Conservation (phyloP, 2,797 vertebrate species). For the Cynodonichthys magdalenae region DNA sequence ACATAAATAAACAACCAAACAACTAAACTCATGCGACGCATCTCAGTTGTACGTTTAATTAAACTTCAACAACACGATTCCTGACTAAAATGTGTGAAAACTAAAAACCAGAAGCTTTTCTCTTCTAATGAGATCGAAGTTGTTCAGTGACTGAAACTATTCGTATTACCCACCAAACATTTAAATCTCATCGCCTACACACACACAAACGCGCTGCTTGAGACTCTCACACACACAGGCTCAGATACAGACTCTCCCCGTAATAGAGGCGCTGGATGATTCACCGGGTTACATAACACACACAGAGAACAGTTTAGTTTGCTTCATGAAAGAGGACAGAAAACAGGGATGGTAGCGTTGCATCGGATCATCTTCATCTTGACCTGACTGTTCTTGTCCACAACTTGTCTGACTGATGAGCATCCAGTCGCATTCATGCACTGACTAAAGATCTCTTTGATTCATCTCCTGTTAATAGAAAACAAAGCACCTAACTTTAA, state of each 20-base stretch:
- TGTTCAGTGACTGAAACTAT: slow-evolving; percentile 23
- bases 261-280: slow-evolving; percentile 64
- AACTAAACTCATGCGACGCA: not conserved
- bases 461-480: no score
- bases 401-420: no score
- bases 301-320: slow-evolving; percentile 41
- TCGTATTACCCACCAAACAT: slow-evolving; percentile 36
- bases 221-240: slow-evolving; percentile 4
- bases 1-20: no score
- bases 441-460: no score
- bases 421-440: no score
- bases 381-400: no score
- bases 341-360: slow-evolving; percentile 3
- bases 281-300: slow-evolving; percentile 62
- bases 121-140: slow-evolving; percentile 30
- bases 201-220: slow-evolving; percentile 14
- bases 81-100: not conserved
- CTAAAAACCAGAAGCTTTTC: slow-evolving; percentile 1
- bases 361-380: not conserved
- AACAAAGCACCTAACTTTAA: no score
- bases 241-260: slow-evolving; percentile 22
- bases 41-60: not conserved
- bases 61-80: not conserved
- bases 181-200: slow-evolving; percentile 48
- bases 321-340: slow-evolving; percentile 30